phyloP scores from a whole-genome alignment of 1,140 invertebrate species.

The Papilio xuthus region DNA sequence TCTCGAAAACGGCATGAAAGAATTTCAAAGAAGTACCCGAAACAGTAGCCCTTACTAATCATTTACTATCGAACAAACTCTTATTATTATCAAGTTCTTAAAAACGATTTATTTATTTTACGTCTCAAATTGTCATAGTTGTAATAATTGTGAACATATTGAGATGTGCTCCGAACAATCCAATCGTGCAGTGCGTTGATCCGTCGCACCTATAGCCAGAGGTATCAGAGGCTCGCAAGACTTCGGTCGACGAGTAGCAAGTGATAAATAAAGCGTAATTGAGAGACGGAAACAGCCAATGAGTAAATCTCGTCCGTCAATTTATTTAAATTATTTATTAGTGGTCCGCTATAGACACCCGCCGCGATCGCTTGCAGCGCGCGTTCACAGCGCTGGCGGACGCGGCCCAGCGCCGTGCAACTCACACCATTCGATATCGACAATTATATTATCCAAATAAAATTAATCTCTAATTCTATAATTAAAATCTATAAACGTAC shows the following conservation, averaged over 20 bases:
- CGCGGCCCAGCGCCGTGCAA: slow-evolving; percentile 54
- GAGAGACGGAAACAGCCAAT: slow-evolving; percentile 80
- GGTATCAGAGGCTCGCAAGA: slow-evolving; percentile 46
- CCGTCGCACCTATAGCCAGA: slow-evolving; percentile 32
- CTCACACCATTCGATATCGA: slow-evolving; percentile 55
- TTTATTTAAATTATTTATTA: slow-evolving; percentile 82
- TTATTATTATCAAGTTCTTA: not conserved
- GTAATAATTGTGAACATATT: not conserved
- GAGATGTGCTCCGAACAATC: not conserved
- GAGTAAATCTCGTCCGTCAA: slow-evolving; percentile 82
- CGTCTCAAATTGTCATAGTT: not conserved
- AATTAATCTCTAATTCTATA: slow-evolving; percentile 9
- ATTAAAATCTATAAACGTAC: not conserved
- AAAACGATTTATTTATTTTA: not conserved
- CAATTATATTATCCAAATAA: slow-evolving; percentile 20
- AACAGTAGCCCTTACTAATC: too few relatives aligned
- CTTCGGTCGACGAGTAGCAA: slow-evolving; percentile 69
- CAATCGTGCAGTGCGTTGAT: slow-evolving; percentile 11
- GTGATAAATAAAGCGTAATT: slow-evolving; percentile 81
- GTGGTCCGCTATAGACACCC: slow-evolving; percentile 79
- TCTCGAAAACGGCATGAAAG: not conserved
- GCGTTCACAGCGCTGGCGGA: slow-evolving; percentile 72
- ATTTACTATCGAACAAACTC: too few relatives aligned
- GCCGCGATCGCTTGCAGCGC: slow-evolving; percentile 73
- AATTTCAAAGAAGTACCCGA: not conserved